Conservation (phyloP, 2,113 vertebrate genomes). For the Excalfactoria chinensis region DNA sequence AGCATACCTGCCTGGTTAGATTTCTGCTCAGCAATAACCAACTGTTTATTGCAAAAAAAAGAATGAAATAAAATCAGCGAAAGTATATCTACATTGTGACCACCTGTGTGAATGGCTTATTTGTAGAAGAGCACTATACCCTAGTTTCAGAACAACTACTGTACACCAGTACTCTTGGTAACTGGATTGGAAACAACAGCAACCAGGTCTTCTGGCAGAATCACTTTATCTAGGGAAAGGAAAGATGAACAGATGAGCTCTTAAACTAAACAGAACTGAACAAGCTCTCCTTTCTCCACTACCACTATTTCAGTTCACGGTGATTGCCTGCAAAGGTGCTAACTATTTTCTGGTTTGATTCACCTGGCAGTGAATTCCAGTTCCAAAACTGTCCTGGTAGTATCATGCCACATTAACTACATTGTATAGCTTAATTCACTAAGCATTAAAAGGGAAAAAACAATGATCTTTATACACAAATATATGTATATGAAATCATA, state of each 20-base stretch:
- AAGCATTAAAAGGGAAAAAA: neutral
- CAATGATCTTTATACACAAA: neutral
- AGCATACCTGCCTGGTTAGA: neutral
- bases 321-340: neutral
- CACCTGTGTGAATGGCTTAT: neutral
- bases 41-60: too few species aligned
- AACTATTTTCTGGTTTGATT: neutral
- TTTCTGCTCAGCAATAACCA: neutral
- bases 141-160: slow-evolving; percentile 45
- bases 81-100: neutral
- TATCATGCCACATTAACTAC: neutral
- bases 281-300: neutral
- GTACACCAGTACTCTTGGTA: neutral
- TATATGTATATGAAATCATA: neutral
- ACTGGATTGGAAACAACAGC: neutral
- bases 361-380: neutral
- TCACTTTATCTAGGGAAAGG: neutral
- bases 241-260: neutral
- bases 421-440: neutral
- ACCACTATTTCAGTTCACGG: neutral
- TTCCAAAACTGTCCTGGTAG: neutral
- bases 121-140: neutral
- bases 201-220: neutral
- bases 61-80: neutral
- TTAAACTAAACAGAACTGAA: neutral